phyloP scores from a whole-genome alignment of 2,888 invertebrate species.

The Myopa tessellatipennis region DNA sequence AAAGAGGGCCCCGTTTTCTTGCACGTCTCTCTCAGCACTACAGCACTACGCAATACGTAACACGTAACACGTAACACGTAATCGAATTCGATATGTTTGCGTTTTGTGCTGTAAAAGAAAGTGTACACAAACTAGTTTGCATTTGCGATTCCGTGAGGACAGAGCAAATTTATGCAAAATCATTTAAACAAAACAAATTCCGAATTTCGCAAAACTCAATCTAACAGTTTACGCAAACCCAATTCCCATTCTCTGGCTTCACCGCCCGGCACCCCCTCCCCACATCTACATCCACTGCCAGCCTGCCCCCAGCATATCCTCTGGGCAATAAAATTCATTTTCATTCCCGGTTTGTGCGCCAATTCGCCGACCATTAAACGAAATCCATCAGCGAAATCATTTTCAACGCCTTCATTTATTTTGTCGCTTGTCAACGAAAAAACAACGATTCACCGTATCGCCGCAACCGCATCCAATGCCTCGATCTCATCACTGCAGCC shows the following conservation, averaged over 20 bases:
- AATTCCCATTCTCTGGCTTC: conserved; percentile 15
- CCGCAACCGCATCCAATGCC: conserved; percentile 39
- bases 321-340: conserved; percentile 27
- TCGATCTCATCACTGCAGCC: conserved; percentile 56
- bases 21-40: background rate
- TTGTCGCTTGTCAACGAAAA: conserved; percentile 17
- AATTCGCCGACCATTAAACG: conserved; percentile 56
- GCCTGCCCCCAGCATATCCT: background rate
- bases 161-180: conserved; percentile 37
- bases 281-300: background rate
- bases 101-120: background rate
- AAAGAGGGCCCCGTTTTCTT: background rate
- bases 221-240: background rate
- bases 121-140: background rate
- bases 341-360: conserved; percentile 1
- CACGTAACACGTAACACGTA: background rate
- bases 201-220: background rate
- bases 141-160: conserved; percentile 37
- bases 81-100: conserved; percentile 3
- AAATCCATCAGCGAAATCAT: conserved; percentile 66
- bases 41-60: background rate
- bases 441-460: conserved; percentile 24
- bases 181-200: conserved; percentile 42
- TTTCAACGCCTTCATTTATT: conserved; percentile 46
- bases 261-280: background rate